Evolutionary conservation across 2,888 invertebrate species (phyloP).

Genomic region (Acrobasis consociella): DNA sequence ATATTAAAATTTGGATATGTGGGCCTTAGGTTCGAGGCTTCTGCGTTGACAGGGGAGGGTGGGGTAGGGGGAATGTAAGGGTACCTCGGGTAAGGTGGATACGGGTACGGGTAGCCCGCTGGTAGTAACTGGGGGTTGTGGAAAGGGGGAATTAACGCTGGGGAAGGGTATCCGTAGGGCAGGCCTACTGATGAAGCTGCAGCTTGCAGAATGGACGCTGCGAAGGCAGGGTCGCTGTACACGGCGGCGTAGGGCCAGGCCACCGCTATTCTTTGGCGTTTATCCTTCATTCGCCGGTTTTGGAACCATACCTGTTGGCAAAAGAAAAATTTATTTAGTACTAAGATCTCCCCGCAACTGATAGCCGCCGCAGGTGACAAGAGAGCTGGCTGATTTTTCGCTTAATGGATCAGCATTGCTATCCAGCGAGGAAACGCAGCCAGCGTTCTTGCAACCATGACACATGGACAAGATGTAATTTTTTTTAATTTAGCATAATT

Average conservation of each 20-base stretch:
- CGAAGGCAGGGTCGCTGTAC: constrained; percentile 96
- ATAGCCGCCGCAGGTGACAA: too few species aligned
- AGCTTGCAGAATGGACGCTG: constrained; percentile 95
- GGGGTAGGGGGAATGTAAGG: constrained; percentile 81
- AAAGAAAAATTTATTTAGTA: constrained; percentile 33
- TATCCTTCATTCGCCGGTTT: constrained; percentile 98
- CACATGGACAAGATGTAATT: too few species aligned
- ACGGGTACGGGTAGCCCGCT: constrained; percentile 82
- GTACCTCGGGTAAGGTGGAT: constrained; percentile 75
- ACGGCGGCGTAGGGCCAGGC: constrained; percentile 98
- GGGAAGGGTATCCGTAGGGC: constrained; percentile 84
- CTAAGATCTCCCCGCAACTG: too few species aligned
- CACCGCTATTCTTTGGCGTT: constrained; percentile 95
- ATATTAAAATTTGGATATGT: constrained; percentile 76
- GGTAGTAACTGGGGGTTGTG: constrained; percentile 83
- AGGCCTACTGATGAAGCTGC: constrained; percentile 89
- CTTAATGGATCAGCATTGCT: too few species aligned
- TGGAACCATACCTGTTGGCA: constrained; percentile 96
- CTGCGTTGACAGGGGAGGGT: constrained; percentile 70
- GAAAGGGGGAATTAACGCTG: constrained; percentile 82
- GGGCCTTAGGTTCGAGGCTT: constrained; percentile 72
- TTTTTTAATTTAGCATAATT: too few species aligned
- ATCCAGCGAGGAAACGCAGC: too few species aligned
- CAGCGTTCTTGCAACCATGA: too few species aligned
- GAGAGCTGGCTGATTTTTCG: too few species aligned